Evolutionary conservation across 2,113 vertebrate genomes (phyloP).

Genomic region (Melanostigma gelatinosum): DNA sequence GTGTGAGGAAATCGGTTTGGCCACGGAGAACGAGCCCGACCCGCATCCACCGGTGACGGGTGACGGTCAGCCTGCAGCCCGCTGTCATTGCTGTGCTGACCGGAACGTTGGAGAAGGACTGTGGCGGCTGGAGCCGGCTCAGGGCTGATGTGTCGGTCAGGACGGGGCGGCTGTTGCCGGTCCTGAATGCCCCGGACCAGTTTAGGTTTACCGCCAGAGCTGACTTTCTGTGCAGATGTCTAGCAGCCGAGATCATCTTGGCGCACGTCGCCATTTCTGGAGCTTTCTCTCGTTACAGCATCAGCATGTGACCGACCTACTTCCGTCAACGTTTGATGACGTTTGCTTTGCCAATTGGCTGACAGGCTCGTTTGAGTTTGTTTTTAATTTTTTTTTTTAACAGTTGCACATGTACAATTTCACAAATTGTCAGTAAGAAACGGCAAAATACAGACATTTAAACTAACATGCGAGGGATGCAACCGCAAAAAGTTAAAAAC

Average conservation of each 20-base stretch:
- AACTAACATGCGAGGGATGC: no score
- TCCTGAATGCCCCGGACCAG: not conserved
- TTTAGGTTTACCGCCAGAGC: not conserved
- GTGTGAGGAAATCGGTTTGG: not conserved
- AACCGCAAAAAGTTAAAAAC: no score
- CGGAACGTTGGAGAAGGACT: slow-evolving; percentile 6
- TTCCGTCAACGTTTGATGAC: slow-evolving; percentile 74
- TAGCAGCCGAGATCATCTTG: slow-evolving; percentile 67
- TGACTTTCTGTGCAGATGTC: slow-evolving; percentile 50
- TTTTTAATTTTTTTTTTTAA: no score
- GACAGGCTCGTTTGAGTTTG: not conserved
- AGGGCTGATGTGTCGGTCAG: not conserved
- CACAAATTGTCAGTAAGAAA: no score
- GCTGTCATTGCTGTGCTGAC: slow-evolving; percentile 27
- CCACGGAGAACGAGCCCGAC: slow-evolving; percentile 21
- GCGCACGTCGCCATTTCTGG: slow-evolving; percentile 80
- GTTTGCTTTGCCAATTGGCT: slow-evolving; percentile 1
- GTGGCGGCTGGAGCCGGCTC: not conserved
- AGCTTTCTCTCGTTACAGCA: slow-evolving; percentile 56
- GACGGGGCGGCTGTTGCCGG: not conserved
- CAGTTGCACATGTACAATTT: no score
- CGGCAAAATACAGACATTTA: no score
- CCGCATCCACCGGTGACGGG: slow-evolving; percentile 62
- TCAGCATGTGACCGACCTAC: slow-evolving; percentile 13
- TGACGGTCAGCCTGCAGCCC: slow-evolving; percentile 22